These are phyloP conservation scores for Bibio marci DNA, from an alignment of 2,888 invertebrate genomes.

Conservation along the genomic window DNA sequence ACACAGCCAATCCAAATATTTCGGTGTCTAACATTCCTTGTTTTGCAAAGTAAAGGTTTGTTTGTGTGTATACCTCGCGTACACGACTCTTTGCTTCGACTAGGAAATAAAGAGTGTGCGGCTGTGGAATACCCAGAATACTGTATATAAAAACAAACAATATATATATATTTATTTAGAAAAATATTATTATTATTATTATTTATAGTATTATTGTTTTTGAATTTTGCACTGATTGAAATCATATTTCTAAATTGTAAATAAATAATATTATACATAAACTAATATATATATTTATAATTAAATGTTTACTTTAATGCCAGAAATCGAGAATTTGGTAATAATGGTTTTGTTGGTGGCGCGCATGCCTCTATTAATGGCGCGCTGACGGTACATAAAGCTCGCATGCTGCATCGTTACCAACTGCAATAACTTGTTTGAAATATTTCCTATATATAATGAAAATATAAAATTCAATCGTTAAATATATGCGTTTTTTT, in stretches of 20 bases:
- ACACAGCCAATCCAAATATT: slow-evolving; percentile 64
- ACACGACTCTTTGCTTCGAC: slow-evolving; percentile 66
- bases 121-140: slow-evolving; percentile 28
- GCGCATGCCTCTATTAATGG: slow-evolving; percentile 56
- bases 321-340: slow-evolving; percentile 41
- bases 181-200: too few species aligned
- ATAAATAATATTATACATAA: too few species aligned
- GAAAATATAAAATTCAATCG: too few species aligned
- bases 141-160: slow-evolving; percentile 12
- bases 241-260: too few species aligned
- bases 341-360: slow-evolving; percentile 37
- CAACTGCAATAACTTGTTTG: slow-evolving; percentile 28
- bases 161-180: too few species aligned
- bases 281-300: too few species aligned
- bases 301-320: slow-evolving; percentile 30
- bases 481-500: too few species aligned
- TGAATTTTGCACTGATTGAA: too few species aligned
- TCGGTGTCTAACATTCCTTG: slow-evolving; percentile 69
- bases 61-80: slow-evolving; percentile 64
- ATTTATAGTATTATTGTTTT: too few species aligned
- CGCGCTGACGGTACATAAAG: slow-evolving; percentile 67
- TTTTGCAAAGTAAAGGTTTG: slow-evolving; percentile 60
- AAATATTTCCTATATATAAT: slow-evolving; percentile 29
- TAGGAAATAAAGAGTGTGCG: slow-evolving; percentile 31
- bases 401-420: slow-evolving; percentile 43